These are phyloP conservation scores for Tenthredo livida DNA, from an alignment of 2,888 invertebrate species.

Conservation along the genomic window DNA sequence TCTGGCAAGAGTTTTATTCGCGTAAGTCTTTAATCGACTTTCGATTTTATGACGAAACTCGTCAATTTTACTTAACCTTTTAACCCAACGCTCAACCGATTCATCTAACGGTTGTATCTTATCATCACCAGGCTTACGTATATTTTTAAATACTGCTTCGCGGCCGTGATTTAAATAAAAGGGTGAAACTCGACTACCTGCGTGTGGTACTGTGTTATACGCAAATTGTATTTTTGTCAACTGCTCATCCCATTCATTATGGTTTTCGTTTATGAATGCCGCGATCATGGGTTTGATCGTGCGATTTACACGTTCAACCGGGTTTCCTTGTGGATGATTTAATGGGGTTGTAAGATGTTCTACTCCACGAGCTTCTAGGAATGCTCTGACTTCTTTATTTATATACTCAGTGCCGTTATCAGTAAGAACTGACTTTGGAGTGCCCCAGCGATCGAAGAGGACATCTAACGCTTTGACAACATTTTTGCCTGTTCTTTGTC, in stretches of 20 bases:
- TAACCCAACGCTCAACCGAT: conserved; percentile 44
- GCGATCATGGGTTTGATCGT: conserved; percentile 50
- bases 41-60: conserved; percentile 54
- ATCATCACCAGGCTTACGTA: conserved; percentile 7
- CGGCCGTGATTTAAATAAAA: conserved; percentile 49
- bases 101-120: conserved; percentile 15
- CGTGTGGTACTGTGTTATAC: conserved; percentile 51
- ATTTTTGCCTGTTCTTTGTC: conserved; percentile 3
- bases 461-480: conserved; percentile 51
- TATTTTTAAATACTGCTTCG: conserved; percentile 27
- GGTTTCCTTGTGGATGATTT: conserved; percentile 56
- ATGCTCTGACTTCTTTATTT: conserved; percentile 54
- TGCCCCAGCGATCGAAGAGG: conserved; percentile 58
- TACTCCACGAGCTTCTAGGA: conserved; percentile 52
- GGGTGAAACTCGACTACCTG: conserved; percentile 53
- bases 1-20: conserved; percentile 49
- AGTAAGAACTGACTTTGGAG: conserved; percentile 49
- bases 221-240: conserved; percentile 55
- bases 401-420: conserved; percentile 57
- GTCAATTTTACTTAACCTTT: conserved; percentile 50
- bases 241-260: conserved; percentile 55
- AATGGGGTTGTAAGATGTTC: conserved; percentile 53
- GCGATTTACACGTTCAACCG: conserved; percentile 55
- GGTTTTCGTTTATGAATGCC: conserved; percentile 53
- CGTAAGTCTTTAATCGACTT: conserved; percentile 37